Evolutionary conservation across 2,888 invertebrate genomes (phyloP).

Genomic region (Nemoura dubitans): DNA sequence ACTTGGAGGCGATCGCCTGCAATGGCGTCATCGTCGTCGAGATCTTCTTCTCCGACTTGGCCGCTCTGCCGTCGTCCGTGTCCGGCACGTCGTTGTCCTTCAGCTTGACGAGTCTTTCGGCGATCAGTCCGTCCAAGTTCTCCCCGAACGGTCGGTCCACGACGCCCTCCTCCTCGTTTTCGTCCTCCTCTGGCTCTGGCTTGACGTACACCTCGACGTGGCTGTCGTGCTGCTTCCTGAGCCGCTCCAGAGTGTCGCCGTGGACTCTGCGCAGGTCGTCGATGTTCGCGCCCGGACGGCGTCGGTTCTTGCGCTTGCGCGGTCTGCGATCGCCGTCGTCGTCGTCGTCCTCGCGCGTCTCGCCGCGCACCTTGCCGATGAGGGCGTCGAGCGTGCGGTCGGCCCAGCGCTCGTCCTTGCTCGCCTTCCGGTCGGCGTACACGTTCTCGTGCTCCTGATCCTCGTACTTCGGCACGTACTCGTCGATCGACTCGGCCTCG

Average conservation of each 20-base stretch:
- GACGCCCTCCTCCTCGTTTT: neutral
- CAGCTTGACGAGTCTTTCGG: neutral
- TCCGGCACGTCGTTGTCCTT: slow-evolving; percentile 1
- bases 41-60: neutral
- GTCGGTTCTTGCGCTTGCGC: neutral
- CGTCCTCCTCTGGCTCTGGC: neutral
- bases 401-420: neutral
- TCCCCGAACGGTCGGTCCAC: neutral
- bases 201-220: neutral
- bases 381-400: neutral
- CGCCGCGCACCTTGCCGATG: neutral
- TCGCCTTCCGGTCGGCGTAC: neutral
- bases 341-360: neutral
- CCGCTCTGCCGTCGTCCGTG: neutral
- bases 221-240: neutral
- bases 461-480: neutral
- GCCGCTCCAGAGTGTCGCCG: slow-evolving; percentile 1
- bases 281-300: neutral
- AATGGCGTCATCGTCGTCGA: slow-evolving; percentile 8
- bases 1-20: neutral
- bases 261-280: neutral
- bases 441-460: neutral
- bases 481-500: neutral
- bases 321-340: too few species aligned
- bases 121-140: neutral